Conservation (phyloP, 2,888 invertebrate genomes). For the Melipona beecheii region DNA sequence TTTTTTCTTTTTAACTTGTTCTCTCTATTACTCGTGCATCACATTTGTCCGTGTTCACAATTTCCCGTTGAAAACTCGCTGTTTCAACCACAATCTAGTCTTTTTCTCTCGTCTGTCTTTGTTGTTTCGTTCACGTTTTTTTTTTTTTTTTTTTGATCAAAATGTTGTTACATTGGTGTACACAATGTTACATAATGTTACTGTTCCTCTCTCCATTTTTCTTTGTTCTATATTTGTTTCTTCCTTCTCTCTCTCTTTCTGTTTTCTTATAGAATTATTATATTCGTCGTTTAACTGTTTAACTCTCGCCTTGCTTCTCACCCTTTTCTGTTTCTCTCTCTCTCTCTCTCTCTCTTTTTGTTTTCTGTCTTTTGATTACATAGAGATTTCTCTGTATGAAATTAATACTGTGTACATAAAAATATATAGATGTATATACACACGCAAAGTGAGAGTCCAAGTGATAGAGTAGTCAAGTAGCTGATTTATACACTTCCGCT, state of each 20-base stretch:
- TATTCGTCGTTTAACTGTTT: slow-evolving; percentile 6
- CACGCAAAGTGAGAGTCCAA: neutral
- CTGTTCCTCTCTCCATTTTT: slow-evolving; percentile 10
- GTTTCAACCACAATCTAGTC: too few relatives aligned
- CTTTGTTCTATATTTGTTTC: slow-evolving; percentile 52
- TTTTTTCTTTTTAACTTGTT: too few relatives aligned
- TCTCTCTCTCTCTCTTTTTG: slow-evolving; percentile 5
- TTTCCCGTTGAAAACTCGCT: too few relatives aligned
- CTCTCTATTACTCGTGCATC: too few relatives aligned
- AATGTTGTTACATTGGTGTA: too few relatives aligned
- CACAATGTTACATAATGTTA: too few relatives aligned
- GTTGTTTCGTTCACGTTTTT: too few relatives aligned
- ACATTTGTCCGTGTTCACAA: too few relatives aligned
- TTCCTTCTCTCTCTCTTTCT: neutral
- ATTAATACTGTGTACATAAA: slow-evolving; percentile 30
- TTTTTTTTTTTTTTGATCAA: too few relatives aligned
- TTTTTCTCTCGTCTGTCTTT: too few relatives aligned
- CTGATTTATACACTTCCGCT: neutral
- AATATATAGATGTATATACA: slow-evolving; percentile 14
- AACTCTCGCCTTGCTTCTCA: slow-evolving; percentile 26
- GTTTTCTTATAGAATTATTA: neutral
- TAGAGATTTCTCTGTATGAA: slow-evolving; percentile 41
- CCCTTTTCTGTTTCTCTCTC: neutral
- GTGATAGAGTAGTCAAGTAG: neutral
- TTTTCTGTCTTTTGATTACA: neutral